Base-by-base conservation (phyloP, 2,888 invertebrate genomes). In the Caenorhabditis sinica region DNA sequence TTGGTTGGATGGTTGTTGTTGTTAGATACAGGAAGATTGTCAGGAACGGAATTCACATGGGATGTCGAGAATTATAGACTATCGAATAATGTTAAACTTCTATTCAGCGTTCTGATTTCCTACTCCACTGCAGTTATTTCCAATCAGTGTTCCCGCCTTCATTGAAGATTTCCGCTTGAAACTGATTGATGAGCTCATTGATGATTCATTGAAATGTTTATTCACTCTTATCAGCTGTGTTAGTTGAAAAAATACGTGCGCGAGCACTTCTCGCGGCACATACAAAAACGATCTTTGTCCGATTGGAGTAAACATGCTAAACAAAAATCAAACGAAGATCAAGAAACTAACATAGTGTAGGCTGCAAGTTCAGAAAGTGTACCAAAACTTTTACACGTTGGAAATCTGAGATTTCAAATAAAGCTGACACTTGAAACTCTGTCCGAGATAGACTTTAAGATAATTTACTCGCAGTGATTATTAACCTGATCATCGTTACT, bases 1-100 rank as follows among this genome's bases (percentile, higher is more conserved):
- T 56, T 85, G 82, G 58, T 63, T 58, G 11, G 82, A 30, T 61
- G 87, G 86, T 72, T 88, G 88, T 51, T 87, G 87, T 58, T 88
- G 88, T 63, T 79, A 76, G 53, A 72, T 79, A 61, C 87, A 88
- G 53, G 86, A 85, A 53, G 76, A 79, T 60, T 83, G 85, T 71
- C 88, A 88, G n/a, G n/a, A n/a, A n/a, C n/a, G n/a, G n/a, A n/a
- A n/a, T n/a, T n/a, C n/a, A n/a, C n/a, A n/a, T n/a, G n/a, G n/a
- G n/a, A n/a, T n/a, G n/a, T n/a, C n/a, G n/a, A n/a, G n/a, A n/a
- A n/a, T n/a, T n/a, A n/a, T n/a, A n/a, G n/a, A n/a, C n/a, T n/a
- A n/a, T n/a, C n/a, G n/a, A n/a, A n/a, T n/a, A n/a, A n/a, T n/a
- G n/a, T n/a, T n/a, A n/a, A n/a, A n/a, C n/a, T n/a, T n/a, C n/a